Evolutionary conservation across 2,797 vertebrate species (phyloP).

Genomic region (Thamnophis elegans): DNA sequence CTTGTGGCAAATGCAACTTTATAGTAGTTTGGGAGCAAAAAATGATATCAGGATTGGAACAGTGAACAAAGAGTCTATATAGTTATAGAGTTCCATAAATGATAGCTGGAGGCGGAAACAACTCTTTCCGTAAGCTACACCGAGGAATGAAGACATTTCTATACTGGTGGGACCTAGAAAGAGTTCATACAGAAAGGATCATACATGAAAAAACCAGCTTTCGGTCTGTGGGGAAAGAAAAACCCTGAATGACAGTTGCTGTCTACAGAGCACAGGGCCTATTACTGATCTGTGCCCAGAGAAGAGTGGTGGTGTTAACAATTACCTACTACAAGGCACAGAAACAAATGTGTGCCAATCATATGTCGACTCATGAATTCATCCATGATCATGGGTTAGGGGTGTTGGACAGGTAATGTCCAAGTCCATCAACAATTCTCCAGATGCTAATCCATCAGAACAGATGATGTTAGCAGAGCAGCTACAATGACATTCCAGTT

Average conservation of each 20-base stretch:
- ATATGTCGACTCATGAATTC: background rate
- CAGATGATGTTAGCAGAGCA: background rate
- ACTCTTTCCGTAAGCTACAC: background rate
- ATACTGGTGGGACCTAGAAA: background rate
- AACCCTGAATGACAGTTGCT: background rate
- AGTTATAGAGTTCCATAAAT: background rate
- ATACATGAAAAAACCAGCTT: background rate
- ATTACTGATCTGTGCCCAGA: background rate
- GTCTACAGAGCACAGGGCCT: background rate
- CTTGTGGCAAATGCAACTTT: background rate
- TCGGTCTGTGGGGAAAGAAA: background rate
- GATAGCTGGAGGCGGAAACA: background rate
- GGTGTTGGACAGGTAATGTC: background rate
- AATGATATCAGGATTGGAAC: background rate
- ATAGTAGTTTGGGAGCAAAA: background rate
- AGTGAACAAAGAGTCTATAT: background rate
- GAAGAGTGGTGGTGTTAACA: background rate
- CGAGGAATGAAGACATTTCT: background rate
- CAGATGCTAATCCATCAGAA: background rate
- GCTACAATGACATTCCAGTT: background rate
- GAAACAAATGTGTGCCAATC: background rate
- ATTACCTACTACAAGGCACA: background rate
- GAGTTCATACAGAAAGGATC: background rate
- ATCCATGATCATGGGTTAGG: background rate
- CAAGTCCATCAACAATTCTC: background rate